phyloP scores from a whole-genome alignment of 2,797 vertebrate species.

The Brachymystax lenok region DNA sequence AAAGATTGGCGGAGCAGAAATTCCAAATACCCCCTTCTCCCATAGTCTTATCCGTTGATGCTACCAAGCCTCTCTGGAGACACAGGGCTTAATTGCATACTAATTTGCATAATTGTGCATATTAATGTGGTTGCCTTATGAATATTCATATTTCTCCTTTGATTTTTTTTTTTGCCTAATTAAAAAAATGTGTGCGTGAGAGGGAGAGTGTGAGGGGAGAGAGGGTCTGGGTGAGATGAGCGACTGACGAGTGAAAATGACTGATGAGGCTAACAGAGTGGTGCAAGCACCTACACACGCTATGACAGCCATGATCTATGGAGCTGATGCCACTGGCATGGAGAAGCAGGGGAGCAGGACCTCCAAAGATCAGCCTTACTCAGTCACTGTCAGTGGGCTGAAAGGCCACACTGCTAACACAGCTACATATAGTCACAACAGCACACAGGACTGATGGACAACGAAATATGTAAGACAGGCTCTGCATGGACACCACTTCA shows the following conservation, averaged over 20 bases:
- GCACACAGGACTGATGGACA: slow-evolving; percentile 43
- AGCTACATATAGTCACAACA: slow-evolving; percentile 18
- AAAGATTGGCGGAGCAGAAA: slow-evolving; percentile 81
- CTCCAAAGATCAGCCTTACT: slow-evolving; percentile 66
- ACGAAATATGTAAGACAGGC: slow-evolving; percentile 45
- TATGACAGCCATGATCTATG: slow-evolving; percentile 83
- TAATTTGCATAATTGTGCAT: slow-evolving; percentile 99
- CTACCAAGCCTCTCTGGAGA: slow-evolving; percentile 84
- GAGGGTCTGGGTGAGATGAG: slow-evolving; percentile 72
- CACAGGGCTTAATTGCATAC: slow-evolving; percentile 91
- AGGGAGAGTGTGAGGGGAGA: slow-evolving; percentile 57
- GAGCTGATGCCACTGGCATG: slow-evolving; percentile 75
- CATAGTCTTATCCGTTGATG: slow-evolving; percentile 82
- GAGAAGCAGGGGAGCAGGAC: slow-evolving; percentile 71
- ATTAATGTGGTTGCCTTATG: slow-evolving; percentile 89
- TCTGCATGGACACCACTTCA: slow-evolving; percentile 43
- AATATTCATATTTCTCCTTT: slow-evolving; percentile 92
- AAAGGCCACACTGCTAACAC: slow-evolving; percentile 55
- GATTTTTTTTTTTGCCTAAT: slow-evolving; percentile 93
- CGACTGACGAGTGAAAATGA: slow-evolving; percentile 76
- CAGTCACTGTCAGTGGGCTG: slow-evolving; percentile 57
- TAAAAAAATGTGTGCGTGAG: slow-evolving; percentile 82
- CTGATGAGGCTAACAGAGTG: slow-evolving; percentile 83
- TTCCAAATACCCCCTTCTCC: slow-evolving; percentile 82
- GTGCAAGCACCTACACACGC: slow-evolving; percentile 82